Evolutionary conservation across 2,113 vertebrate species (phyloP), one percentile per base, ranked within the genome.

Genomic region (Lutjanus erythropterus): DNA sequence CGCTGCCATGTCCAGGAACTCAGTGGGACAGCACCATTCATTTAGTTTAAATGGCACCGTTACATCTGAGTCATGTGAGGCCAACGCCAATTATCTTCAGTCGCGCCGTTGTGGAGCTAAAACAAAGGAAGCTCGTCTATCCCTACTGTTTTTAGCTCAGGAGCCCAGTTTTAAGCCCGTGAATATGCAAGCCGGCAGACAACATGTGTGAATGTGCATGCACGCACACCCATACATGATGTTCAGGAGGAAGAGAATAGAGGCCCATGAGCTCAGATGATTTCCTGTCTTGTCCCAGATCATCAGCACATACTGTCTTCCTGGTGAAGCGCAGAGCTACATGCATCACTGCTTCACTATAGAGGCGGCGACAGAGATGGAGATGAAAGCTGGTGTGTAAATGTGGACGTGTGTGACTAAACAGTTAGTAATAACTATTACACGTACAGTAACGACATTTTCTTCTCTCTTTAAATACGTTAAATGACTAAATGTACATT

Each of bases 271-370:
- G 74, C 81, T 84, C 72, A 59, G 81, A 74, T 65, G 23, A 86
- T 66, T 91, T 90, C 83, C 89, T 82, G 84, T 71, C 77, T 77
- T 66, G 64, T 86, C 77, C 74, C 64, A 6, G 42, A 79, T 88
- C 71, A 49, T 89, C 88, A 81, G 82, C 74, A 83, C 81, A 90
- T 86, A 71, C 73, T 90, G 77, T 66, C 85, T 84, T 88, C 71
- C 71, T 76, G 78, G 73, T 84, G 65, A 86, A 69, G 83, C 62
- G 18, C 39, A 61, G 47, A 47, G 0, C 53, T n/a, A 55, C 73
- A 91, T 53, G 84, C 77, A 84, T 76, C 85, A 64, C 53, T 52
- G 78, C 64, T 25, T 80, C 58, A 71, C 86, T 56, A 80, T 73
- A 69, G 66, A 78, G 75, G 42, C 9, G 4, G 52, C 21, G 18